Evolutionary conservation across 1,140 invertebrate genomes (phyloP), one percentile per base, ranked within the genome.

Genomic region (Aphaenogaster floridana): DNA sequence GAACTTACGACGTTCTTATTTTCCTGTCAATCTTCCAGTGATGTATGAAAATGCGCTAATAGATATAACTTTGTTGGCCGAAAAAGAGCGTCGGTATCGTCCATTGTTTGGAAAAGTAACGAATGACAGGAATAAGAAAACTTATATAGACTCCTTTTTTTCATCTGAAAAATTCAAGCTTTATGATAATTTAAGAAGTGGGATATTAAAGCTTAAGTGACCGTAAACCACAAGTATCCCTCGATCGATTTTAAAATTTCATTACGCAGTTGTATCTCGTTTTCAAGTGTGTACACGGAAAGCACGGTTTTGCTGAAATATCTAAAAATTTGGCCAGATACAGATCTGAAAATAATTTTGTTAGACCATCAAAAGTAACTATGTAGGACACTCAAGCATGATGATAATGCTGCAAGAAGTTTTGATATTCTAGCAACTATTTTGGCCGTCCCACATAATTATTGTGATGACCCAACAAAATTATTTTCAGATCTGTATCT

Each of bases 1-100:
- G 11, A 64, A 74, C 68, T 84, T 84, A 83, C 39, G 45, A 74
- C 68, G 54, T 54, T 76, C 80, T 76, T 84, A 84, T 84, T 84
- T 50, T 63, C 71, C 80, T 84, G 80, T n/a, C 80, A 61, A 84
- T 76, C 42, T 63, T 39, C 76, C 21, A 34, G 5, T 39, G 28
- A 76, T 61, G 61, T 36, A 76, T 61, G 57, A 72, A 84, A 74
- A 84, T 61, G 45, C 17, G 13, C 42, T 48, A 48, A 48, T 21
- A 36, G 39, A 21, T 42, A 28, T 64, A 79, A 36, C 36, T 21
- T n/a, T 21, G 42, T 28, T 28, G 15, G 3, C 1, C 3, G 39
- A 21, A 48, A 81, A 57, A 45, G 17, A 21, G 13, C n/a, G 17
- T 69, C 17, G 17, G 11, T 21, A 39, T 64, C n/a, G 36, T 68